Percentiles rank a stretch among this genome's conserved stretches.
These are phyloP conservation scores for Collichthys lucidus DNA, from an alignment of 2,113 vertebrate genomes.

Conservation along the genomic window DNA sequence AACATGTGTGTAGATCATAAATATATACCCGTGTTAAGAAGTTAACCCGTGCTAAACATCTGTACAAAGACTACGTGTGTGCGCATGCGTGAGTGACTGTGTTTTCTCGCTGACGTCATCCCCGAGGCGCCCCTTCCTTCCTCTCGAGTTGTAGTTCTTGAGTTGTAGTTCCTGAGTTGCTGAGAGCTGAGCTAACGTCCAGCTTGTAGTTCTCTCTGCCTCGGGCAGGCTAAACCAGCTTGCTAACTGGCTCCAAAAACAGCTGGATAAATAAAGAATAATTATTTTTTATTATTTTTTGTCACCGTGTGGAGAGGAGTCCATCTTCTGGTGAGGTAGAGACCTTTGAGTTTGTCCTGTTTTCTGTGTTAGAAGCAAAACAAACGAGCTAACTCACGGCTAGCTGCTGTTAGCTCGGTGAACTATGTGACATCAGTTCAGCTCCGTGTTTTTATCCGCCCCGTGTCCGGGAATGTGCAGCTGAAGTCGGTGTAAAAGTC, in stretches of 20 bases:
- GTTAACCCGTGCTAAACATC: too few species aligned
- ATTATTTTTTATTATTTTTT: background rate
- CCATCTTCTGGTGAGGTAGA: constrained; percentile 55
- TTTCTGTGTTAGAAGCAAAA: constrained; percentile 9
- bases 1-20: too few species aligned
- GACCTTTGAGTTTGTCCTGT: background rate
- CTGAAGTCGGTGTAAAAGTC: background rate
- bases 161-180: constrained; percentile 49
- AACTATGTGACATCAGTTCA: constrained; percentile 44
- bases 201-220: constrained; percentile 58
- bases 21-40: too few species aligned
- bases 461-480: background rate
- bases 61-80: too few species aligned
- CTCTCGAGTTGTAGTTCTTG: constrained; percentile 58
- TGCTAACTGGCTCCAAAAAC: constrained; percentile 43
- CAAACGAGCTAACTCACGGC: constrained; percentile 39
- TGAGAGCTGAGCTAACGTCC: constrained; percentile 26
- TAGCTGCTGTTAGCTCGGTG: constrained; percentile 59
- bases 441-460: background rate
- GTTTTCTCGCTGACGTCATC: constrained; percentile 43
- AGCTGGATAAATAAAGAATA: constrained; percentile 9
- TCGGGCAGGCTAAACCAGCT: constrained; percentile 50
- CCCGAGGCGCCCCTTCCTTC: constrained; percentile 8
- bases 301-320: constrained; percentile 21
- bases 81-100: too few species aligned